These are phyloP conservation scores for Tetragonula carbonaria DNA, from an alignment of 2,888 invertebrate species.

Conservation along the genomic window DNA sequence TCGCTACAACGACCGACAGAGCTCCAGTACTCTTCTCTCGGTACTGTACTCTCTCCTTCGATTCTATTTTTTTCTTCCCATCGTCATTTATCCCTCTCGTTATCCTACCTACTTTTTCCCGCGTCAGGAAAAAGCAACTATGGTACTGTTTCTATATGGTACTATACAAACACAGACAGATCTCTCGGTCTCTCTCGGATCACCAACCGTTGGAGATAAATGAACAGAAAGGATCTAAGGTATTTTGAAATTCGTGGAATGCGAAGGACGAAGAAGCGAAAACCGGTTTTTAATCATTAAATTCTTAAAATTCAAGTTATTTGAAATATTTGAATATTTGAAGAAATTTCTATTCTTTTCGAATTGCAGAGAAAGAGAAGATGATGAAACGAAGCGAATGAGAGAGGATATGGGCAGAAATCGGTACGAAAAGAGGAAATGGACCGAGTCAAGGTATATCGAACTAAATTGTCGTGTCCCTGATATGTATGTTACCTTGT, in stretches of 20 bases:
- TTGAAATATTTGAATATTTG: constrained; percentile 5
- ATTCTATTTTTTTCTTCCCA: neutral
- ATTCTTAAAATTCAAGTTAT: neutral
- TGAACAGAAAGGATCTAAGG: neutral
- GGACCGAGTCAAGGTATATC: neutral
- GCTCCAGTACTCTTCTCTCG: neutral
- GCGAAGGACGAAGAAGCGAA: constrained; percentile 25
- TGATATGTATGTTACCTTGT: constrained; percentile 38
- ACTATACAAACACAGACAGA: neutral
- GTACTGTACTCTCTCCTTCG: neutral
- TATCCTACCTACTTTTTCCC: neutral
- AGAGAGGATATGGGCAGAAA: neutral
- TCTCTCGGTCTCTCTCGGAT: neutral
- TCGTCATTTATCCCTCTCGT: neutral
- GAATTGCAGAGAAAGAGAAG: no score
- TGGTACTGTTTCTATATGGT: neutral
- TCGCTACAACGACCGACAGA: constrained; percentile 19
- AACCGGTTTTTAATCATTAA: constrained; percentile 55
- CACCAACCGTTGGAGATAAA: neutral
- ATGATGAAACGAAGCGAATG: neutral
- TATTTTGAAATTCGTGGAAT: constrained; percentile 42
- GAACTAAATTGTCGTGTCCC: constrained; percentile 16
- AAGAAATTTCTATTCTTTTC: neutral
- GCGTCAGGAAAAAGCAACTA: neutral
- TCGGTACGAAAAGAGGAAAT: neutral